phyloP scores from a whole-genome alignment of 2,797 vertebrate genomes.

The Nasua narica region DNA sequence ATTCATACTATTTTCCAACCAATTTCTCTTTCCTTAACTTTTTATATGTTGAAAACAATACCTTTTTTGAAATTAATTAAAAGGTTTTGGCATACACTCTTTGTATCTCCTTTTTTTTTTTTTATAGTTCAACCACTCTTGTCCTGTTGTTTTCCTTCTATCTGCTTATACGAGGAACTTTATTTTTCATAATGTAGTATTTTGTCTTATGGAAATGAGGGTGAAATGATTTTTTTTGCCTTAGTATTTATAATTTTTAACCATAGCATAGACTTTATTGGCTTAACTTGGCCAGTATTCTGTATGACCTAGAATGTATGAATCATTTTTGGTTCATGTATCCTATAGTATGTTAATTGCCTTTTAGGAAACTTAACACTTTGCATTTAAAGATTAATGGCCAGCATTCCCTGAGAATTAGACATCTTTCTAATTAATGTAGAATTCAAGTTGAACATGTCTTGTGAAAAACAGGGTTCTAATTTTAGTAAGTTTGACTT shows the following conservation, averaged over 20 bases:
- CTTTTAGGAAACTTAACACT: neutral
- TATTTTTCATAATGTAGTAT: slow-evolving; percentile 5
- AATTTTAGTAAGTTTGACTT: neutral
- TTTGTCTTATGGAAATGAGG: neutral
- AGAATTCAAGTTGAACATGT: neutral
- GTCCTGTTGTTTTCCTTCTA: neutral
- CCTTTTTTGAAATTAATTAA: neutral
- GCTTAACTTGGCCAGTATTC: neutral
- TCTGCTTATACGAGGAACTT: neutral
- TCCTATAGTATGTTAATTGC: neutral
- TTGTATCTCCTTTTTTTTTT: neutral
- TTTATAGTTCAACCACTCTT: neutral
- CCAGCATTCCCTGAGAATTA: neutral
- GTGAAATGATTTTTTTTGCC: neutral
- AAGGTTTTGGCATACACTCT: neutral
- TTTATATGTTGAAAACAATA: neutral
- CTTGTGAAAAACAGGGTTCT: slow-evolving; percentile 13
- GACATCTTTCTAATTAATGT: slow-evolving; percentile 2
- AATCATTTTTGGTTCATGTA: neutral
- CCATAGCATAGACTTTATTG: neutral
- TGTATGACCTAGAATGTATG: neutral
- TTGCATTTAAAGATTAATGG: neutral
- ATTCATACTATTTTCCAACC: neutral
- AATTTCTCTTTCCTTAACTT: slow-evolving; percentile 14
- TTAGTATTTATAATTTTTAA: slow-evolving; percentile 9